Base-by-base conservation (phyloP, 2,797 vertebrate genomes). In the Urophycis tenuis region DNA sequence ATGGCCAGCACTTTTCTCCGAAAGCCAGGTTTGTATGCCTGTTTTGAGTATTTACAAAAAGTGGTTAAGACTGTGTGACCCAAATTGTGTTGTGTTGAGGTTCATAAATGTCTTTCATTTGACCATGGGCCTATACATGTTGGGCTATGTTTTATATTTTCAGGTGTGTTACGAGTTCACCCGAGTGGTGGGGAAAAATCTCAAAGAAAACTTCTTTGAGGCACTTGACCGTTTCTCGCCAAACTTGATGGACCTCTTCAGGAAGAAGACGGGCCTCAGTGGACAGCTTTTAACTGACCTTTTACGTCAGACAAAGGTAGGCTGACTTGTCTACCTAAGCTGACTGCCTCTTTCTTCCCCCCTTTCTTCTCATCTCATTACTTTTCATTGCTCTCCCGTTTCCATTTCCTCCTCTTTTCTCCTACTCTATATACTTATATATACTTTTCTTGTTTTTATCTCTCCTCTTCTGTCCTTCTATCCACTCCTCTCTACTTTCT, bases 101-200 rank as follows among this genome's bases (percentile, higher is more conserved):
- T 3, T 7, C 11, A 60, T 3, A 60, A 60, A 22, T 2, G 5
- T 60, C 53, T 7, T 22, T 70, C 34, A n/a, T 15, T 72, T 71
- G 19, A 49, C 19, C 29, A 39, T 72, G 71, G 22, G 9, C 9
- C 35, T 29, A 36, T 41, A 25, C n/a, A 72, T 73, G 67, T 17
- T 67, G 45, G 69, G 25, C 3, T 77, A 14, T 76, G 53, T 72
- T 75, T 74, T 73, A 75, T 10, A 39, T 74, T 74, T 85, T 80
- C 75, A 81, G 80, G 70, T 81, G 39, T 77, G 25, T 72, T 64
- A n/a, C 0, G 9, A 82, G 76, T 81, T 85, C 73, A 83, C 0
- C 78, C 8, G 80, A 64, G 79, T 84, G 45, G 79, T 80, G 22
- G 78, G 80, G 30, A 79, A 60, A 81, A 77, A 74, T 80, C 76